Conservation (phyloP, 2,797 vertebrate genomes). For the Momotus momota region DNA sequence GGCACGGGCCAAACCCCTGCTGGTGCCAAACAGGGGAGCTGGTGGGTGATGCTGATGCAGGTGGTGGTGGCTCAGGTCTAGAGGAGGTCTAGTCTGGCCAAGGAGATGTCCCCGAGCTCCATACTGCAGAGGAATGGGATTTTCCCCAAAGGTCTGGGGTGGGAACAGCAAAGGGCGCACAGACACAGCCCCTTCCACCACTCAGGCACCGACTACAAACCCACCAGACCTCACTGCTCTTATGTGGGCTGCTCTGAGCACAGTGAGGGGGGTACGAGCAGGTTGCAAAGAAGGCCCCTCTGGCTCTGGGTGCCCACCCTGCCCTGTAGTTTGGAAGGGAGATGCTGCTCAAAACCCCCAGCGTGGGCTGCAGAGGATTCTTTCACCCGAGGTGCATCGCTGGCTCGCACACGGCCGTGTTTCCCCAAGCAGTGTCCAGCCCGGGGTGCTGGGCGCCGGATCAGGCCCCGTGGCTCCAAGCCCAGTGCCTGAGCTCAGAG, state of each 20-base stretch:
- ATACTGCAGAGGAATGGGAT: accelerated
- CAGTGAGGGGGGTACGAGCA: accelerated
- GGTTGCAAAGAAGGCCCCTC: not conserved
- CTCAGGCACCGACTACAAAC: accelerated
- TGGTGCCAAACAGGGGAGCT: not conserved
- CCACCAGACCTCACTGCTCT: not conserved
- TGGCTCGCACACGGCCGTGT: accelerated
- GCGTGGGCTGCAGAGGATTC: accelerated
- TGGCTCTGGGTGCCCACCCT: not conserved
- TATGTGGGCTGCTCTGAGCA: not conserved
- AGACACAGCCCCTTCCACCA: accelerated
- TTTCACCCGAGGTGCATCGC: accelerated
- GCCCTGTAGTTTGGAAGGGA: not conserved
- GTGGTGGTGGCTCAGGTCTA: not conserved
- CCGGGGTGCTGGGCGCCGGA: not conserved
- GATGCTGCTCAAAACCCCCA: not conserved
- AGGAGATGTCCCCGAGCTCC: accelerated
- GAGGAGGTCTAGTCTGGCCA: not conserved
- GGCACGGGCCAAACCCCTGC: not conserved
- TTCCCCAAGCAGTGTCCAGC: not conserved
- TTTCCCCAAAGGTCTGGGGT: not conserved
- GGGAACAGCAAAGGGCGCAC: accelerated
- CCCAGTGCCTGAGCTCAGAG: not conserved
- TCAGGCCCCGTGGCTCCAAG: not conserved
- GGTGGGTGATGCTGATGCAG: not conserved